A percentile compares a stretch with the other conserved stretches of the same genome.
Conservation (phyloP, 2,888 invertebrate species). For the Melikaiella ostensackeni region DNA sequence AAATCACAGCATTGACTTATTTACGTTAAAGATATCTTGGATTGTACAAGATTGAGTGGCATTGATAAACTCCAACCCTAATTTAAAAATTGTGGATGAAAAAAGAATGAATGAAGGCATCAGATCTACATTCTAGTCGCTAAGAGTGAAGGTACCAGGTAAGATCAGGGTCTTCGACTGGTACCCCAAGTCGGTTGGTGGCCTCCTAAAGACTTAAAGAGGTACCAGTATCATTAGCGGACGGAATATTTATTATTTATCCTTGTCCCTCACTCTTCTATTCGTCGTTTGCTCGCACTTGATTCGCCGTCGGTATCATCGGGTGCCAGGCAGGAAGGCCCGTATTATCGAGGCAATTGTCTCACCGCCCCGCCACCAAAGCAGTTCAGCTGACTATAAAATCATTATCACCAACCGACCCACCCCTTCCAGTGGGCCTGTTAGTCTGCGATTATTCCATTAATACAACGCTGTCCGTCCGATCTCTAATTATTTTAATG, state of each 20-base stretch:
- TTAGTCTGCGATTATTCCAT: slow-evolving; percentile 75
- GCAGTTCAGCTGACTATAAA: slow-evolving; percentile 71
- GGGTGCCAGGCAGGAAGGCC: slow-evolving; percentile 77
- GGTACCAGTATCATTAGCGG: slow-evolving; percentile 68
- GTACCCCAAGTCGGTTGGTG: slow-evolving; percentile 61
- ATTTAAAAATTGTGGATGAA: too few relatives aligned
- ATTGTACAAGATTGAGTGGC: too few relatives aligned
- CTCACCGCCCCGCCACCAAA: slow-evolving; percentile 71
- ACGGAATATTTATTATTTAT: slow-evolving; percentile 68
- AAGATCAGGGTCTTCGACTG: slow-evolving; percentile 60
- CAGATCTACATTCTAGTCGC: too few relatives aligned
- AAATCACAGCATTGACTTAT: too few relatives aligned
- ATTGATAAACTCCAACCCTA: too few relatives aligned
- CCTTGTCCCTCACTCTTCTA: slow-evolving; percentile 65
- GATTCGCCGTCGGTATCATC: slow-evolving; percentile 75
- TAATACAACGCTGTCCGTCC: slow-evolving; percentile 71
- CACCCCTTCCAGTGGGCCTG: slow-evolving; percentile 55
- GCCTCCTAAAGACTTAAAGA: slow-evolving; percentile 62
- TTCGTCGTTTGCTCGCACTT: slow-evolving; percentile 70
- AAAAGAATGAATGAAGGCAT: too few relatives aligned
- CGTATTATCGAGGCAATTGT: slow-evolving; percentile 76
- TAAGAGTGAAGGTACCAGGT: too few relatives aligned
- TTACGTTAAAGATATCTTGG: too few relatives aligned
- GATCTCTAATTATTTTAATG: slow-evolving; percentile 74
- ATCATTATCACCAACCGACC: slow-evolving; percentile 73